phyloP scores from a whole-genome alignment of 92 coral and sea anemone species.

The Micromussa lordhowensis region DNA sequence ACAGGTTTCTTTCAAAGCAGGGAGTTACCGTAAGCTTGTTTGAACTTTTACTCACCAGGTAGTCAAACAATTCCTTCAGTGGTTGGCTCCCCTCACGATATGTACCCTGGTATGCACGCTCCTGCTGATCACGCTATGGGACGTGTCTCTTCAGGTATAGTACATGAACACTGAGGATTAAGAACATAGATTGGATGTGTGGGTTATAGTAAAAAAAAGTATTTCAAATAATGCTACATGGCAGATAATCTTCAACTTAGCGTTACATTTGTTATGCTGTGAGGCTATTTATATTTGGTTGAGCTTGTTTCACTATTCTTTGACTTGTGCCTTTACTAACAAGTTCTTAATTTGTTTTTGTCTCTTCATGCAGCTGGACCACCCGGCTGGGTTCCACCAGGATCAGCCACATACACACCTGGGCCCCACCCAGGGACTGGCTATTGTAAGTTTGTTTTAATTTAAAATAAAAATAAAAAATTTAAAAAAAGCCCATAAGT shows the following conservation, averaged over 20 bases:
- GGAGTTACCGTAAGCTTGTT: not conserved
- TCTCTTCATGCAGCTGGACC: slow-evolving; percentile 43
- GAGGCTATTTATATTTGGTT: not conserved
- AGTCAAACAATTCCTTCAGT: slow-evolving; percentile 86
- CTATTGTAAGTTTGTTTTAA: slow-evolving; percentile 63
- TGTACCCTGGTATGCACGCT: slow-evolving; percentile 69
- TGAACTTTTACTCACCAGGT: slow-evolving; percentile 28
- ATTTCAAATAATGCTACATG: too few relatives aligned
- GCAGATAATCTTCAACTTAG: too few relatives aligned
- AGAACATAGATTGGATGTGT: not conserved
- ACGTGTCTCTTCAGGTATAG: slow-evolving; percentile 71
- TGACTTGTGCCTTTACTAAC: not conserved
- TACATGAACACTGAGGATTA: not conserved
- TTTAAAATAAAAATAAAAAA: too few relatives aligned
- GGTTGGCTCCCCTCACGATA: slow-evolving; percentile 71
- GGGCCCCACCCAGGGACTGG: slow-evolving; percentile 76
- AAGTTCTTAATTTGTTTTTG: not conserved
- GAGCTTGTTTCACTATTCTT: not conserved
- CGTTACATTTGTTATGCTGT: too few relatives aligned
- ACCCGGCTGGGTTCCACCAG: slow-evolving; percentile 81
- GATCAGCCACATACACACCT: slow-evolving; percentile 74
- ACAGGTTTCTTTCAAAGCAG: not conserved
- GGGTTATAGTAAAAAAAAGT: not conserved
- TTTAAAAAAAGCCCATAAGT: too few relatives aligned
- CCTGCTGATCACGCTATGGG: slow-evolving; percentile 66